phyloP scores from a whole-genome alignment of 1,140 invertebrate species.

The Leguminivora glycinivorella region DNA sequence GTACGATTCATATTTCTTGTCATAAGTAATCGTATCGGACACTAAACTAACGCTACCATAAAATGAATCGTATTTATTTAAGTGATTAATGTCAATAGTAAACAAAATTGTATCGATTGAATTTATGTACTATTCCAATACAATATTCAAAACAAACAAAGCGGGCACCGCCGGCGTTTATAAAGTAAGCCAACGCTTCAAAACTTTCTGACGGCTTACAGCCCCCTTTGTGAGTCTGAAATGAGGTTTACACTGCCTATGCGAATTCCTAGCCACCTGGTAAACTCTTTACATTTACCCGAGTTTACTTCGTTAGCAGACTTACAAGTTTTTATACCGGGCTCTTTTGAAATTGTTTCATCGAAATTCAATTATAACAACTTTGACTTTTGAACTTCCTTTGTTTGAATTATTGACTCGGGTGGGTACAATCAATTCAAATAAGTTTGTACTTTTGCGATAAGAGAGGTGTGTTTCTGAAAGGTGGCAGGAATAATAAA shows the following conservation, averaged over 20 bases:
- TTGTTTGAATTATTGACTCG: constrained; percentile 25
- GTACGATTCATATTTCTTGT: too few species aligned
- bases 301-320: constrained; percentile 26
- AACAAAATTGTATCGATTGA: too few species aligned
- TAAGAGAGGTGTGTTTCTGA: not conserved
- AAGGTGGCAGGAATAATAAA: constrained; percentile 18
- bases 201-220: constrained; percentile 36
- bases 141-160: constrained; percentile 23
- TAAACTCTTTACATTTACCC: constrained; percentile 23
- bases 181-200: constrained; percentile 28
- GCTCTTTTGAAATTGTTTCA: constrained; percentile 26
- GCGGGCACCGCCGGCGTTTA: constrained; percentile 27
- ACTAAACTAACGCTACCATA: too few species aligned
- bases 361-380: constrained; percentile 29
- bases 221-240: constrained; percentile 35
- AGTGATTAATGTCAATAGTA: too few species aligned
- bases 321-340: constrained; percentile 20
- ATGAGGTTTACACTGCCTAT: constrained; percentile 35
- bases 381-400: constrained; percentile 25
- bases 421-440: constrained; percentile 12
- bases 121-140: not conserved
- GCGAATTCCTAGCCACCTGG: constrained; percentile 30
- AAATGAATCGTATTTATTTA: too few species aligned
- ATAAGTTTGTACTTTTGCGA: constrained; percentile 8
- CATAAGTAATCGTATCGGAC: too few species aligned